phyloP scores from a whole-genome alignment of 2,797 vertebrate species.

The Craterocephalus amniculus region DNA sequence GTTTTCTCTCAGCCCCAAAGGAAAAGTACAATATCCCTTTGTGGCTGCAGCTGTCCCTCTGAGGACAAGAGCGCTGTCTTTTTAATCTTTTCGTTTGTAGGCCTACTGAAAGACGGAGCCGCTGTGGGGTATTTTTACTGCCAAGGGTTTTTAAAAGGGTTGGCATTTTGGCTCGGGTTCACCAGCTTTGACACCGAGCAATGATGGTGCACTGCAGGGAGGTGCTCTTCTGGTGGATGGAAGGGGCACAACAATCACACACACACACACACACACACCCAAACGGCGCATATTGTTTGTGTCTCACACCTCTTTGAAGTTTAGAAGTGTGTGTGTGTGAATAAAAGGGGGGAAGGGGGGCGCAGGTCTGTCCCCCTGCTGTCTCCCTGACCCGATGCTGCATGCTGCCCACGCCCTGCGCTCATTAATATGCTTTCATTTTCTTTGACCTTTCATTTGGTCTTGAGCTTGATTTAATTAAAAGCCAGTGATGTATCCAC shows the following conservation, averaged over 20 bases:
- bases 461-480: constrained; percentile 73
- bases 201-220: constrained; percentile 60
- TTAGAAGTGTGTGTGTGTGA: constrained; percentile 12
- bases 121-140: constrained; percentile 49
- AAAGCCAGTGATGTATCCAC: constrained; percentile 35
- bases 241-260: constrained; percentile 8
- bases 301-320: constrained; percentile 52
- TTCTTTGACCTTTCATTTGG: constrained; percentile 75
- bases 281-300: constrained; percentile 52
- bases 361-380: constrained; percentile 43
- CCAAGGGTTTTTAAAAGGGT: constrained; percentile 55
- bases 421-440: constrained; percentile 83
- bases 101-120: constrained; percentile 51
- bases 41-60: constrained; percentile 54
- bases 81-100: constrained; percentile 50
- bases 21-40: constrained; percentile 64
- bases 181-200: constrained; percentile 58
- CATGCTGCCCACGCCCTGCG: constrained; percentile 57
- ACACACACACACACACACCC: constrained; percentile 8
- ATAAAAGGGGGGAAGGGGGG: background rate
- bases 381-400: constrained; percentile 71
- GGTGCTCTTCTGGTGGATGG: constrained; percentile 37
- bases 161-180: constrained; percentile 52
- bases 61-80: constrained; percentile 53
- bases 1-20: constrained; percentile 58